These are phyloP conservation scores for Polydrusus cervinus DNA, from an alignment of 2,888 invertebrate genomes.

Conservation along the genomic window DNA sequence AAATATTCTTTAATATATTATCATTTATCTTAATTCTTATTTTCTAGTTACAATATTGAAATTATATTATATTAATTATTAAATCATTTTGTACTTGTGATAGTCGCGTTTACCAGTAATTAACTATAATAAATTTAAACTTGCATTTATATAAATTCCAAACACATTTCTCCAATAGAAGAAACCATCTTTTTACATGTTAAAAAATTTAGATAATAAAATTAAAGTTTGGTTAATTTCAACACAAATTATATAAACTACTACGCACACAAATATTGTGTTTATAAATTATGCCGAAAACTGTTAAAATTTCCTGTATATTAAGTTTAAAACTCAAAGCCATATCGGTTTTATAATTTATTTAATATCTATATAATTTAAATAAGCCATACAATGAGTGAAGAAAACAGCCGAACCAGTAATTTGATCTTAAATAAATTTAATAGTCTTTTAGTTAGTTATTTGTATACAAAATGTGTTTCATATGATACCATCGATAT, in stretches of 20 bases:
- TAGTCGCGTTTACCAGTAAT: slow-evolving; percentile 44
- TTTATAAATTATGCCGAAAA: no score
- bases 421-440: no score
- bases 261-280: neutral
- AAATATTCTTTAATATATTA: slow-evolving; percentile 8
- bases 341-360: no score
- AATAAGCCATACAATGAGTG: no score
- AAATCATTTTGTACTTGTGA: slow-evolving; percentile 41
- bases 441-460: no score
- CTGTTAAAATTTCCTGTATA: no score
- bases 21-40: slow-evolving; percentile 10
- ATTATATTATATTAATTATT: slow-evolving; percentile 23
- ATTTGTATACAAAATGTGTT: no score
- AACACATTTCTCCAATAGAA: neutral
- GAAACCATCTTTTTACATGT: neutral
- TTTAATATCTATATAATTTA: no score
- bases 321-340: no score
- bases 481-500: no score
- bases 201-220: neutral
- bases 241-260: neutral
- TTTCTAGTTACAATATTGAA: slow-evolving; percentile 5
- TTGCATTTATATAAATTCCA: slow-evolving; percentile 39
- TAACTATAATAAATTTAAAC: slow-evolving; percentile 25
- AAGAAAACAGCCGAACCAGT: no score
- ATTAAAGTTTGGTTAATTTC: slow-evolving; percentile 25